phyloP scores from a whole-genome alignment of 2,888 invertebrate genomes.

The Cinara cedri region DNA sequence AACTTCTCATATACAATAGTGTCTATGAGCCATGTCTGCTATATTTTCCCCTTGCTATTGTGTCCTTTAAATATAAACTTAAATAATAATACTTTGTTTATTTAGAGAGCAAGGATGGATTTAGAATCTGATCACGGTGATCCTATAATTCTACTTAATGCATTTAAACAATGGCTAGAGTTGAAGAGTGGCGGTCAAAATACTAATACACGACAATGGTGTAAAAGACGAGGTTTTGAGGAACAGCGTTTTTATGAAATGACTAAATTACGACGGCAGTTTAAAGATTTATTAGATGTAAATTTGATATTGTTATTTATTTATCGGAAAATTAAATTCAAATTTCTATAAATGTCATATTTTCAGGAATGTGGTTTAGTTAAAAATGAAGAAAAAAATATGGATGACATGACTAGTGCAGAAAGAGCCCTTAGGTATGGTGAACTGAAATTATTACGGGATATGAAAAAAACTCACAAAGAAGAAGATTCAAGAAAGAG shows the following conservation, averaged over 20 bases:
- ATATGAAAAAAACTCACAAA: slow-evolving; percentile 76
- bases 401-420: slow-evolving; percentile 66
- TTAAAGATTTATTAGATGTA: slow-evolving; percentile 80
- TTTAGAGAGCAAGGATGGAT: slow-evolving; percentile 73
- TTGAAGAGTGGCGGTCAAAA: slow-evolving; percentile 67
- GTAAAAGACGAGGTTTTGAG: slow-evolving; percentile 86
- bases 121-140: slow-evolving; percentile 96
- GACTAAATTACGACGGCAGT: slow-evolving; percentile 88
- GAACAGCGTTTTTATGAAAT: slow-evolving; percentile 97
- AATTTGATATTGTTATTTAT: slow-evolving; percentile 33
- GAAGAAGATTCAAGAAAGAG: slow-evolving; percentile 73
- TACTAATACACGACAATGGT: slow-evolving; percentile 74
- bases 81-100: slow-evolving; percentile 43
- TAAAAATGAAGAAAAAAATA: slow-evolving; percentile 61
- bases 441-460: slow-evolving; percentile 84
- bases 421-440: slow-evolving; percentile 86
- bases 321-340: not conserved
- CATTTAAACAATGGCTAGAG: slow-evolving; percentile 87
- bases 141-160: slow-evolving; percentile 85
- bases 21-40: too few species aligned
- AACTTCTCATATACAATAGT: too few species aligned
- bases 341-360: slow-evolving; percentile 18
- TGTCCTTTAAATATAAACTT: not conserved
- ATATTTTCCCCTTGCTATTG: too few species aligned
- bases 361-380: slow-evolving; percentile 70